A percentile compares a stretch with the other conserved stretches of the same genome.
These are phyloP conservation scores for Sebastiscus albofasciatus DNA, from an alignment of 2,797 vertebrate species.

Conservation along the genomic window DNA sequence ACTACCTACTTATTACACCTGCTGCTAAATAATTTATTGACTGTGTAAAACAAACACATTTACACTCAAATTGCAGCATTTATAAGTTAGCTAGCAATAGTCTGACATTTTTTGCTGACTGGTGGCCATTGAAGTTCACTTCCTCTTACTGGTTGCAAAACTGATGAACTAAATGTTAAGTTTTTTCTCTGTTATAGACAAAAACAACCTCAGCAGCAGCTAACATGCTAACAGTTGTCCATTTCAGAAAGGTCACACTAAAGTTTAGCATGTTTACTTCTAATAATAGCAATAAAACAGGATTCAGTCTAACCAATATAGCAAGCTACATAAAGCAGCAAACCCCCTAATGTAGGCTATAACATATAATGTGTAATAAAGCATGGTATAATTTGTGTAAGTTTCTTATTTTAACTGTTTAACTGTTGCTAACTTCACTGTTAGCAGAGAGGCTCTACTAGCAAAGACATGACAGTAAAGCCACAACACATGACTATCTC, in stretches of 20 bases:
- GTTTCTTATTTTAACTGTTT: neutral
- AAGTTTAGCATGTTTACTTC: conserved; percentile 38
- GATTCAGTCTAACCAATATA: neutral
- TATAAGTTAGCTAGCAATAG: neutral
- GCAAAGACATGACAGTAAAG: conserved; percentile 63
- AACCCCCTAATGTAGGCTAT: rapidly evolving
- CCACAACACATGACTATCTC: conserved; percentile 58
- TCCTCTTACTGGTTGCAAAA: conserved; percentile 54
- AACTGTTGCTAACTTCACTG: neutral
- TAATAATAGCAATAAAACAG: conserved; percentile 18
- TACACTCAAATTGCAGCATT: neutral
- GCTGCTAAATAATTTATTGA: conserved; percentile 26
- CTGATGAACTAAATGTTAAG: neutral
- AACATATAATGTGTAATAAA: too few species aligned
- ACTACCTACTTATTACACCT: neutral
- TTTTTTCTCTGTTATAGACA: neutral
- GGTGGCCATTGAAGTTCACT: conserved; percentile 21
- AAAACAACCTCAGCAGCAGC: neutral
- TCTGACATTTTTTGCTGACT: neutral
- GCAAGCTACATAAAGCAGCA: neutral
- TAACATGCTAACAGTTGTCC: conserved; percentile 33
- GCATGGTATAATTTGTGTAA: neutral
- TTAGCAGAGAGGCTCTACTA: conserved; percentile 3
- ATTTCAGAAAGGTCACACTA: conserved; percentile 50
- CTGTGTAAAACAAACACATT: conserved; percentile 2